Conservation (phyloP, 2,113 vertebrate genomes). For the Clarias macrocephalus region DNA sequence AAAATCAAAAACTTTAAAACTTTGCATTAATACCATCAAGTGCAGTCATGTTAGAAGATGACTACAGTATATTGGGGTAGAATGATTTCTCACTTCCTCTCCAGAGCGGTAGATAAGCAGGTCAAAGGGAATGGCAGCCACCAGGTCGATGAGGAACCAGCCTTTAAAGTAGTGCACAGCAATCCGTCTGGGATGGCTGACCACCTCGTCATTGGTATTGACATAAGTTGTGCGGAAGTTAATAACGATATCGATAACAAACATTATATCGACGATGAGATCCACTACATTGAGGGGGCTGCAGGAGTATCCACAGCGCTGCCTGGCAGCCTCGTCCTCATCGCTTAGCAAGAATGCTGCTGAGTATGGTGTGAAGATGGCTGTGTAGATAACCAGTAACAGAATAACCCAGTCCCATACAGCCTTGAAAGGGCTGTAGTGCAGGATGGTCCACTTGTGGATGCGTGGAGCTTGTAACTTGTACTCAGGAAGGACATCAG, state of each 20-base stretch:
- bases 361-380: constrained; percentile 87
- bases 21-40: neutral
- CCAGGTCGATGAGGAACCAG: constrained; percentile 94
- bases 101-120: constrained; percentile 88
- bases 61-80: neutral
- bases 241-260: constrained; percentile 88
- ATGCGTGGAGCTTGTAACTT: constrained; percentile 87
- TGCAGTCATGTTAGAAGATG: neutral
- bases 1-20: neutral
- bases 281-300: constrained; percentile 84
- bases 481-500: constrained; percentile 85
- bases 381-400: constrained; percentile 87
- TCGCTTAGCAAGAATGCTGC: constrained; percentile 85
- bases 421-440: constrained; percentile 91
- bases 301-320: constrained; percentile 80
- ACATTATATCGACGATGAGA: constrained; percentile 92
- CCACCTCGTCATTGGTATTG: constrained; percentile 88
- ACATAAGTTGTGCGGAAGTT: constrained; percentile 93
- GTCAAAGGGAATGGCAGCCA: constrained; percentile 90
- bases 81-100: constrained; percentile 75
- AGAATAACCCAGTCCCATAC: constrained; percentile 94
- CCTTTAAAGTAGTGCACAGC: constrained; percentile 92
- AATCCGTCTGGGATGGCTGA: constrained; percentile 84
- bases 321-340: constrained; percentile 68
- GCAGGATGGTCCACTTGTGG: constrained; percentile 88